Conservation (phyloP, 2,888 invertebrate species). For the Nemapogon koenigi region DNA sequence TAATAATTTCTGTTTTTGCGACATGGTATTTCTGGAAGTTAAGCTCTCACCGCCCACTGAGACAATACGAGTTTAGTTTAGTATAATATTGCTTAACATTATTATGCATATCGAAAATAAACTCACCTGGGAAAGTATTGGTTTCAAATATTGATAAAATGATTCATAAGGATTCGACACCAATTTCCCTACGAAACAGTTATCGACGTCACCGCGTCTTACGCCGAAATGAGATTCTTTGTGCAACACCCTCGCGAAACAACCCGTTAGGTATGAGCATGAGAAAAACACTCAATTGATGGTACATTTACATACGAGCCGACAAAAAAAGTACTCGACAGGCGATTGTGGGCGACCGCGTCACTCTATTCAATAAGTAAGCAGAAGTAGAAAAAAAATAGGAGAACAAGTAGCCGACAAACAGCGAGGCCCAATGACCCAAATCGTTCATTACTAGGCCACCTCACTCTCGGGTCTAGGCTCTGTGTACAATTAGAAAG, state of each 20-base stretch:
- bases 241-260: slow-evolving; percentile 23
- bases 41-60: too few relatives aligned
- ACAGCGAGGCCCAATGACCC: slow-evolving; percentile 62
- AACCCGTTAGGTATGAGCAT: slow-evolving; percentile 25
- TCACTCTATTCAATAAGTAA: slow-evolving; percentile 39
- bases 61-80: too few relatives aligned
- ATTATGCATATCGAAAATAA: too few relatives aligned
- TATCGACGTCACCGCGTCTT: slow-evolving; percentile 25
- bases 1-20: too few relatives aligned
- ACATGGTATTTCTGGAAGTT: too few relatives aligned
- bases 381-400: slow-evolving; percentile 40
- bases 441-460: slow-evolving; percentile 55
- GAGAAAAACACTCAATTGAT: slow-evolving; percentile 23
- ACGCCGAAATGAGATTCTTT: slow-evolving; percentile 20
- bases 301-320: slow-evolving; percentile 19
- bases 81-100: too few relatives aligned
- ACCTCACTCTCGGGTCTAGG: too few relatives aligned
- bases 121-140: too few relatives aligned
- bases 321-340: slow-evolving; percentile 25
- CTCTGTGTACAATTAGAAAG: too few relatives aligned
- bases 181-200: slow-evolving; percentile 24
- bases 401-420: slow-evolving; percentile 38
- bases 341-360: slow-evolving; percentile 32
- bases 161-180: slow-evolving; percentile 8
- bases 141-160: too few relatives aligned